Evolutionary conservation across 2,888 invertebrate species (phyloP).

Genomic region (Pristionchus japonicus): DNA sequence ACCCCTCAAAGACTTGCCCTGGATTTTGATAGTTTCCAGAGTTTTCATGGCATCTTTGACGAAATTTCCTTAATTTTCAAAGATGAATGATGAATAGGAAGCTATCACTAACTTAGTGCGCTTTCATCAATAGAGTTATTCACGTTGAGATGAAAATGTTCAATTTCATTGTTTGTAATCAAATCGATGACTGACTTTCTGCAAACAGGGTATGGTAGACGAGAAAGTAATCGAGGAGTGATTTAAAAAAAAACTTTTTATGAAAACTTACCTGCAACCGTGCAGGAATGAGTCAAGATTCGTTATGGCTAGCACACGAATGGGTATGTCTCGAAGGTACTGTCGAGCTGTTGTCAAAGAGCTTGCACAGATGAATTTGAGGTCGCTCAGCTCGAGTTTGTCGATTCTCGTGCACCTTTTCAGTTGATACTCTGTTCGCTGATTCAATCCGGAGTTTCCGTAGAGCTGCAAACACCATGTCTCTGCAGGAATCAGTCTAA

Average conservation of each 20-base stretch:
- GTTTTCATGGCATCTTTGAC: no score
- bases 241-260: no score
- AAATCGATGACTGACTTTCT: neutral
- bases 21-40: no score
- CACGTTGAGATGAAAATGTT: neutral
- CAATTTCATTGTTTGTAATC: neutral
- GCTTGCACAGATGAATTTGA: neutral
- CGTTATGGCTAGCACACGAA: neutral
- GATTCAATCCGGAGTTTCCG: neutral
- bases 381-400: neutral
- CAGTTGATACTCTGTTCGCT: neutral
- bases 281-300: neutral
- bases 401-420: neutral
- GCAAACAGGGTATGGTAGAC: neutral
- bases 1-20: no score
- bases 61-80: no score
- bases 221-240: neutral
- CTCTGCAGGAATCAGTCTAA: no score
- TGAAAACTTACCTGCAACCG: neutral
- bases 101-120: neutral
- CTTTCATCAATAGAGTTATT: neutral
- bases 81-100: neutral
- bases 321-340: neutral
- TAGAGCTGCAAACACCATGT: no score
- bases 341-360: neutral